Conservation (phyloP, 2,797 vertebrate genomes). For the Premnoplex brunnescens region DNA sequence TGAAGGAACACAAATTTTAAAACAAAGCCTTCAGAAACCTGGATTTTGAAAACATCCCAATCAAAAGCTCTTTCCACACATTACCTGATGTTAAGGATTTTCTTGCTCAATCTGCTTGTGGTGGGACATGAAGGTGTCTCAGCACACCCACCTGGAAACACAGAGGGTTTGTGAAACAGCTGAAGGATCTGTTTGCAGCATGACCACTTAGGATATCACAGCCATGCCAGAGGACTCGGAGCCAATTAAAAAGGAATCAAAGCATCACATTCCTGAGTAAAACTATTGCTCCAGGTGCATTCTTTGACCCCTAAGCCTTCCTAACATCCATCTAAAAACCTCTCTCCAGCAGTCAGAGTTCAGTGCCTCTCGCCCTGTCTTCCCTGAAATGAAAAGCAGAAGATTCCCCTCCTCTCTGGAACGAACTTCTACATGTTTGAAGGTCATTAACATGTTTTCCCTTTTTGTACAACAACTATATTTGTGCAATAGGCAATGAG, state of each 20-base stretch:
- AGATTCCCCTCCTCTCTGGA: background rate
- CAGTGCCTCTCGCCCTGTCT: background rate
- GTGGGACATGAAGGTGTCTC: background rate
- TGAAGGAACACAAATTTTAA: background rate
- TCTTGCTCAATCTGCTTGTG: background rate
- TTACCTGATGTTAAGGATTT: background rate
- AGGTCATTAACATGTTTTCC: background rate
- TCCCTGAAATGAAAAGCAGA: background rate
- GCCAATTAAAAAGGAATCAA: background rate
- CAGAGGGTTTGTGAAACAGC: background rate
- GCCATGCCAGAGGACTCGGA: background rate
- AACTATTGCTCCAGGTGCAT: background rate
- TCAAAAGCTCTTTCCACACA: background rate
- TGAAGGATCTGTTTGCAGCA: background rate
- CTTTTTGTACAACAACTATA: background rate
- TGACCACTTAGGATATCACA: background rate
- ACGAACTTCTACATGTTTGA: background rate
- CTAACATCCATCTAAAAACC: background rate
- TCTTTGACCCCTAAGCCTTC: background rate
- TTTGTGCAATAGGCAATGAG: background rate
- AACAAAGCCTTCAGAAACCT: background rate
- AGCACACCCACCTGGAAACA: background rate
- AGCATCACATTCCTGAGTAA: background rate
- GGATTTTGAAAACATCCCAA: background rate
- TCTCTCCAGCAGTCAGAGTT: background rate